Conservation (phyloP, 2,888 invertebrate genomes). For the Meiosimyza decipiens region DNA sequence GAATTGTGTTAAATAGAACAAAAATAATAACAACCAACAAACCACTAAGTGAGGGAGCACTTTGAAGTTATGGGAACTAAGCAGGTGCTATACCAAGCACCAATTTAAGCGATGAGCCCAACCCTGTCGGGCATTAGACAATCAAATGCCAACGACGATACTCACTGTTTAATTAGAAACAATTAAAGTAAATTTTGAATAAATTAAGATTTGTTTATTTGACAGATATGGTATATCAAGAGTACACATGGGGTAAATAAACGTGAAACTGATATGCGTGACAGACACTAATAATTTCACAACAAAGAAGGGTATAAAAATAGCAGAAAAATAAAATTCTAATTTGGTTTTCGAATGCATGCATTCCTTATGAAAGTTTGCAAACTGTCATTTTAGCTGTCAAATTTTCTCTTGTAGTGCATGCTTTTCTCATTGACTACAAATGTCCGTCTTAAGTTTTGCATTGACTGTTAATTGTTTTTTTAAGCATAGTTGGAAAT, state of each 20-base stretch:
- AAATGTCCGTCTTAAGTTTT: slow-evolving; percentile 22
- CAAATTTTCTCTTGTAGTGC: slow-evolving; percentile 48
- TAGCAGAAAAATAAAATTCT: slow-evolving; percentile 2
- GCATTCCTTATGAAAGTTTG: not conserved
- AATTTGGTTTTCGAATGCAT: not conserved
- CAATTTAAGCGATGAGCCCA: not conserved
- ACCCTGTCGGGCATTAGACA: slow-evolving; percentile 11
- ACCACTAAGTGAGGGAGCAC: not conserved
- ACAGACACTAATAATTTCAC: slow-evolving; percentile 30
- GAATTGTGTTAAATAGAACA: slow-evolving; percentile 18
- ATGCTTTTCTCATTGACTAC: slow-evolving; percentile 36
- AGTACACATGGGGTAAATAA: too few relatives aligned
- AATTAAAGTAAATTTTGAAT: slow-evolving; percentile 53
- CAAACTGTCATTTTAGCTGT: slow-evolving; percentile 44
- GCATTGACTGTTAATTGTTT: slow-evolving; percentile 1
- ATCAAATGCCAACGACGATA: slow-evolving; percentile 21
- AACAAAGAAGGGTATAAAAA: not conserved
- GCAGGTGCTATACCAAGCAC: slow-evolving; percentile 12
- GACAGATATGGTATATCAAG: slow-evolving; percentile 5
- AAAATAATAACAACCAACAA: not conserved
- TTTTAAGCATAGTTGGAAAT: not conserved
- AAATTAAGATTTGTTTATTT: slow-evolving; percentile 37
- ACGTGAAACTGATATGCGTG: slow-evolving; percentile 32
- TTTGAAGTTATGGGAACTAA: slow-evolving; percentile 20
- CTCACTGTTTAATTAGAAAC: slow-evolving; percentile 55